Conservation (phyloP, 2,113 vertebrate species). For the Oreochromis spilurus region DNA sequence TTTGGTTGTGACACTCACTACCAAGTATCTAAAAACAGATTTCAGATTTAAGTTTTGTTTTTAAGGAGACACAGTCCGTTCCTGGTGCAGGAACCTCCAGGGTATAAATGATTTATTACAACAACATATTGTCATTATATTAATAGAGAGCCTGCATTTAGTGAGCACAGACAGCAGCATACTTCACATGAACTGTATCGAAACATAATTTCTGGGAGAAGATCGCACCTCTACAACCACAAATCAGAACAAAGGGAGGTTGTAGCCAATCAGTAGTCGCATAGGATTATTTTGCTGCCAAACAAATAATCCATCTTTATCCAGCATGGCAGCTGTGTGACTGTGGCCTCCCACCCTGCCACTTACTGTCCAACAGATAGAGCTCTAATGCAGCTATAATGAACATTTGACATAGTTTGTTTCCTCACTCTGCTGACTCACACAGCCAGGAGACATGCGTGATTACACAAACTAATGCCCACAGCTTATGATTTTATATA, state of each 20-base stretch:
- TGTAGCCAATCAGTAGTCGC: conserved; percentile 16
- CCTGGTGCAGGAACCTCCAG: background rate
- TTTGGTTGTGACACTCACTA: background rate
- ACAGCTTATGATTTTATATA: conserved; percentile 40
- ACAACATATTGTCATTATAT: background rate
- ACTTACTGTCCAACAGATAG: conserved; percentile 32
- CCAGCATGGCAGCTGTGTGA: conserved; percentile 39
- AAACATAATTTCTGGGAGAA: background rate
- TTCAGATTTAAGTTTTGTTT: background rate
- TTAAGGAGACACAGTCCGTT: background rate
- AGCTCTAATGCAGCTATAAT: conserved; percentile 39
- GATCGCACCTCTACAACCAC: background rate
- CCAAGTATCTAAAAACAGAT: background rate
- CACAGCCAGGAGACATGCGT: conserved; percentile 15
- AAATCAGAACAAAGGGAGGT: background rate
- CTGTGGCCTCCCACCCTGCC: conserved; percentile 31
- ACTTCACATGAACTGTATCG: background rate
- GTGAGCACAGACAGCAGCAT: background rate
- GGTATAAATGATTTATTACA: background rate
- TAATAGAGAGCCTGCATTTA: background rate
- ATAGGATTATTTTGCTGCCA: conserved; percentile 18
- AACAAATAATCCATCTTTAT: conserved; percentile 59
- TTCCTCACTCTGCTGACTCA: conserved; percentile 29
- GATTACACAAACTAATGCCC: conserved; percentile 44
- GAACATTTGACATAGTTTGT: conserved; percentile 53